Percentiles rank a stretch among this genome's conserved stretches.
Evolutionary conservation across 1,140 invertebrate genomes (phyloP).

Genomic region (Drosophila murphyi): DNA sequence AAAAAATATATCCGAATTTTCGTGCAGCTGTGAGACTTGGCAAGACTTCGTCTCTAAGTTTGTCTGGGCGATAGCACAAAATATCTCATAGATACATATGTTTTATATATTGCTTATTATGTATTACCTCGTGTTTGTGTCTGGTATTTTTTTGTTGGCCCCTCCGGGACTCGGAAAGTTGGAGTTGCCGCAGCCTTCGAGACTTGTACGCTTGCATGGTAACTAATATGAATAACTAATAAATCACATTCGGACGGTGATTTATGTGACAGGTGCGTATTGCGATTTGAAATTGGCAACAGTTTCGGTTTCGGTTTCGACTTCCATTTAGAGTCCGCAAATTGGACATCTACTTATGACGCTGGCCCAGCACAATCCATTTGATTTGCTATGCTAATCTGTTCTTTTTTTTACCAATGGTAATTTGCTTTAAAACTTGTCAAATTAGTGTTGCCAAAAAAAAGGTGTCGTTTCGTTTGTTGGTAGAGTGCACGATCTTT

Average conservation of each 20-base stretch:
- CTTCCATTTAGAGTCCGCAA: slow-evolving; percentile 66
- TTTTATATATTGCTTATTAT: slow-evolving; percentile 76
- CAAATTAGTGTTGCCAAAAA: slow-evolving; percentile 50
- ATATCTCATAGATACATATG: slow-evolving; percentile 74
- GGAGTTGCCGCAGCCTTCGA: slow-evolving; percentile 34
- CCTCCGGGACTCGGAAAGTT: slow-evolving; percentile 54
- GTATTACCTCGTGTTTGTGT: slow-evolving; percentile 69
- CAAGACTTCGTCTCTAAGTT: slow-evolving; percentile 43
- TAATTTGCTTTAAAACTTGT: slow-evolving; percentile 63
- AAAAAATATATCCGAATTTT: slow-evolving; percentile 24
- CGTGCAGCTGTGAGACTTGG: slow-evolving; percentile 59
- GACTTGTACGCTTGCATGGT: slow-evolving; percentile 43
- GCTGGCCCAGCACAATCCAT: slow-evolving; percentile 12
- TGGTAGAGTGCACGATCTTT: slow-evolving; percentile 11
- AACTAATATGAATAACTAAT: slow-evolving; percentile 83
- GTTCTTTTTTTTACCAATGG: slow-evolving; percentile 20
- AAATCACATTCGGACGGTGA: slow-evolving; percentile 78
- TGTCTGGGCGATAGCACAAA: slow-evolving; percentile 44
- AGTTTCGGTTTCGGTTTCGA: slow-evolving; percentile 50
- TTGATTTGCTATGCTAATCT: slow-evolving; percentile 59
- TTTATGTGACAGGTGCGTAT: slow-evolving; percentile 82
- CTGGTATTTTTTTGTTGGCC: slow-evolving; percentile 34
- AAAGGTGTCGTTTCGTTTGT: slow-evolving; percentile 14
- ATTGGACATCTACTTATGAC: slow-evolving; percentile 61
- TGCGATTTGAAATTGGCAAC: slow-evolving; percentile 82